phyloP scores from a whole-genome alignment of 1,140 invertebrate species.

The Caerostris darwini region DNA sequence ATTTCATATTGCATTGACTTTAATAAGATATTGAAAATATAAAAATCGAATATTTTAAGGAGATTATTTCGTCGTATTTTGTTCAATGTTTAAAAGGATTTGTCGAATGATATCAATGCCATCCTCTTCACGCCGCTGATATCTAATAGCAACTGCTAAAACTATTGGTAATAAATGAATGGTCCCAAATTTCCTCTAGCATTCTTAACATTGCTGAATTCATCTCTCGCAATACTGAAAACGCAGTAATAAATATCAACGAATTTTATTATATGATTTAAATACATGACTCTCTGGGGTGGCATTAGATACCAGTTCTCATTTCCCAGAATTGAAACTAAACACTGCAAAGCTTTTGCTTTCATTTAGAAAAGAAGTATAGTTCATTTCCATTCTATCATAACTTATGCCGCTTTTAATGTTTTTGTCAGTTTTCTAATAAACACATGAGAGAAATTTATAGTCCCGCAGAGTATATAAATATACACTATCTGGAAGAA shows the following conservation, averaged over 20 bases:
- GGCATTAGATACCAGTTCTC: slow-evolving; percentile 50
- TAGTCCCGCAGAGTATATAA: neutral
- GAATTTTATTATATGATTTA: slow-evolving; percentile 16
- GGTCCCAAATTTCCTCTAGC: neutral
- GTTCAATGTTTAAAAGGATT: no score
- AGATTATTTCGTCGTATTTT: no score
- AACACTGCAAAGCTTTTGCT: slow-evolving; percentile 45
- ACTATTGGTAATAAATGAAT: neutral
- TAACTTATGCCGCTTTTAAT: slow-evolving; percentile 23
- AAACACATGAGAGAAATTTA: slow-evolving; percentile 1
- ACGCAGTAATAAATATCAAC: neutral
- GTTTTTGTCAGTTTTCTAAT: neutral
- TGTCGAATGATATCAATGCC: no score
- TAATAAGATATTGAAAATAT: no score
- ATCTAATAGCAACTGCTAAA: neutral
- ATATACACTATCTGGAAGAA: no score
- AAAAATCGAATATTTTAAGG: no score
- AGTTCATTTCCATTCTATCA: slow-evolving; percentile 12
- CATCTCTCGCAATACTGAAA: neutral
- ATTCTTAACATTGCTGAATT: slow-evolving; percentile 13
- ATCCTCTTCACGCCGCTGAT: neutral
- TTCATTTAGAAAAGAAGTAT: slow-evolving; percentile 51
- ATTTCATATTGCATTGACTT: no score
- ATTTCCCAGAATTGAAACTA: slow-evolving; percentile 59
- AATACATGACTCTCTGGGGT: slow-evolving; percentile 40